Base-by-base conservation (phyloP, 1,140 invertebrate species). In the Dolichoris vasculosae region DNA sequence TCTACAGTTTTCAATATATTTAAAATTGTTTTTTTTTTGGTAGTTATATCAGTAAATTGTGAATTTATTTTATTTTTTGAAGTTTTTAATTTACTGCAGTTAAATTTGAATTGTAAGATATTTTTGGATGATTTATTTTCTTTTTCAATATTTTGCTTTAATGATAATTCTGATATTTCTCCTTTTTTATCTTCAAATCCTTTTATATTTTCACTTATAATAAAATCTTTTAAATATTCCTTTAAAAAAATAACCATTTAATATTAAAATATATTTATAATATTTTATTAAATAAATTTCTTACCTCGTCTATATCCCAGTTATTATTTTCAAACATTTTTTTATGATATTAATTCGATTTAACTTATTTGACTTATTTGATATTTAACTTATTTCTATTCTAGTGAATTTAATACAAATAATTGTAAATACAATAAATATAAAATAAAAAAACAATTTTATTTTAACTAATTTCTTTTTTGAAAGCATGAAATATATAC, bases 241-340 rank as follows among this genome's bases (percentile, higher is more conserved):
- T n/a, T n/a, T 91, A 75, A 20, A 90, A 86, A 85, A 75, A 48
- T 59, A 83, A 40, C 35, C n/a, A 59, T 32, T 82, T 40, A 79
- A 43, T 73, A 64, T 13, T 17, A 64, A 67, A n/a, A 71, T 82
- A 64, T n/a, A 23, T 20, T 64, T 13, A 15, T 86, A 71, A 73
- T n/a, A 67, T 30, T 51, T 43, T 67, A 43, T 55, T 64, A 48
- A 67, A 20, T 55, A 35, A 88, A 73, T 80, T 23, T 59, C 51
- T 86, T 85, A 90, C 90, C 86, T 90, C 89, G 48, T 88, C 88
- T 35, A 89, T 80, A 73, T 90, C 82, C 85, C 89, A 90, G 83
- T 89, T 88, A 64, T 89, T 87, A 51, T 67, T 86, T 59, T 89
- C 88, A 77, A 89, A 89, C 90, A 89, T 86, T 81, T 86, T 87